A percentile compares a stretch with the other conserved stretches of the same genome.
Evolutionary conservation across 2,113 vertebrate genomes (phyloP).

Genomic region (Carollia perspicillata): DNA sequence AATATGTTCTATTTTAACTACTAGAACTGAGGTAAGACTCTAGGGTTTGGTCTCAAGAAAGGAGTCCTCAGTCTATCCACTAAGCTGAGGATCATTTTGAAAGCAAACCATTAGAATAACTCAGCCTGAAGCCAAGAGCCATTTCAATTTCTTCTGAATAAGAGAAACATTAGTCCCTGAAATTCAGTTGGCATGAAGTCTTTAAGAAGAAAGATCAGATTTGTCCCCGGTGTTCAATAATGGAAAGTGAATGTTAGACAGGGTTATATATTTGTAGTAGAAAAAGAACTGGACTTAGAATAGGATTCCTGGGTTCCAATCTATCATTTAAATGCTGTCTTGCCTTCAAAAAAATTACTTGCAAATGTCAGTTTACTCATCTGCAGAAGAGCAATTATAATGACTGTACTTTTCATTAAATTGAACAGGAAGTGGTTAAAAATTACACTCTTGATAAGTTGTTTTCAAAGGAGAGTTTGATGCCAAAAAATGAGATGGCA

Average conservation of each 20-base stretch:
- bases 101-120: slow-evolving; percentile 23
- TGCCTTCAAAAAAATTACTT: neutral
- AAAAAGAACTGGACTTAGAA: neutral
- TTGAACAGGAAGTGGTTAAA: neutral
- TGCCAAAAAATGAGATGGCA: neutral
- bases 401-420: neutral
- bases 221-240: slow-evolving; percentile 26
- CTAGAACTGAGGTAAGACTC: neutral
- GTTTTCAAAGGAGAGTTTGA: neutral
- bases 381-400: neutral
- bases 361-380: neutral
- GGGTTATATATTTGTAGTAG: neutral
- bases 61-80: neutral
- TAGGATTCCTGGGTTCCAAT: neutral
- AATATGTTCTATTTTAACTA: neutral
- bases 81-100: neutral
- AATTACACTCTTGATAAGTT: neutral
- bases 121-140: neutral
- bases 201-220: slow-evolving; percentile 32
- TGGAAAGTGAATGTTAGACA: neutral
- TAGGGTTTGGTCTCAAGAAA: neutral
- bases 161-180: slow-evolving; percentile 26
- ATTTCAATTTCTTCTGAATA: slow-evolving; percentile 36
- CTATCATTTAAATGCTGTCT: neutral
- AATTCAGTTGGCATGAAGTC: slow-evolving; percentile 6